Conservation (phyloP, 2,888 invertebrate genomes). For the Hirtodrosophila trivittata region DNA sequence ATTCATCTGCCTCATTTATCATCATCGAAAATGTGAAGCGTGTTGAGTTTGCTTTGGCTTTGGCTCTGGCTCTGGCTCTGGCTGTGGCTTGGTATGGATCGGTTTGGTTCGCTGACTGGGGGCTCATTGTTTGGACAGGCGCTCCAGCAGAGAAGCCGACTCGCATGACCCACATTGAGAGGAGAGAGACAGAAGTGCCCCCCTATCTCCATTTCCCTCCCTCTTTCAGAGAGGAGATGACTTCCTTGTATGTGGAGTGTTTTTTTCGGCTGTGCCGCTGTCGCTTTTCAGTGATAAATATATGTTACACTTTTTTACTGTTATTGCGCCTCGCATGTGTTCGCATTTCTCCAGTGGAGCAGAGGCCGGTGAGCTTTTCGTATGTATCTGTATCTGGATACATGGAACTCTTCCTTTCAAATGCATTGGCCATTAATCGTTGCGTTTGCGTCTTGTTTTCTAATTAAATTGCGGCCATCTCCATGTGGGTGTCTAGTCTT, state of each 20-base stretch:
- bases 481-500: conserved; percentile 66
- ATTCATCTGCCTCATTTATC: conserved; percentile 74
- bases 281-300: conserved; percentile 76
- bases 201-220: neutral
- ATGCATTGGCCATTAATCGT: conserved; percentile 75
- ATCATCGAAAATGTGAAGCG: conserved; percentile 77
- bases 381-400: neutral
- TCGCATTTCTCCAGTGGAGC: conserved; percentile 61
- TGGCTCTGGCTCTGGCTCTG: no score
- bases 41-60: conserved; percentile 68
- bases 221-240: conserved; percentile 24
- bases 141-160: conserved; percentile 53
- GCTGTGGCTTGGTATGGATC: conserved; percentile 37
- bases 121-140: conserved; percentile 61
- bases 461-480: conserved; percentile 74
- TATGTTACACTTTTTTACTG: conserved; percentile 79
- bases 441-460: conserved; percentile 66
- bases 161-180: conserved; percentile 51
- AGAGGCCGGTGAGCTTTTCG: conserved; percentile 3
- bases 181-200: neutral
- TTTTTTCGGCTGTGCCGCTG: conserved; percentile 50
- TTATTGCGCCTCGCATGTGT: conserved; percentile 76
- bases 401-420: conserved; percentile 70
- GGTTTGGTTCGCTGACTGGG: conserved; percentile 28
- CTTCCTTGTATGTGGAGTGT: conserved; percentile 49